Evolutionary conservation across 2,888 invertebrate genomes (phyloP), one percentile per base, ranked within the genome.

Genomic region (Trichogramma dendrolimi): DNA sequence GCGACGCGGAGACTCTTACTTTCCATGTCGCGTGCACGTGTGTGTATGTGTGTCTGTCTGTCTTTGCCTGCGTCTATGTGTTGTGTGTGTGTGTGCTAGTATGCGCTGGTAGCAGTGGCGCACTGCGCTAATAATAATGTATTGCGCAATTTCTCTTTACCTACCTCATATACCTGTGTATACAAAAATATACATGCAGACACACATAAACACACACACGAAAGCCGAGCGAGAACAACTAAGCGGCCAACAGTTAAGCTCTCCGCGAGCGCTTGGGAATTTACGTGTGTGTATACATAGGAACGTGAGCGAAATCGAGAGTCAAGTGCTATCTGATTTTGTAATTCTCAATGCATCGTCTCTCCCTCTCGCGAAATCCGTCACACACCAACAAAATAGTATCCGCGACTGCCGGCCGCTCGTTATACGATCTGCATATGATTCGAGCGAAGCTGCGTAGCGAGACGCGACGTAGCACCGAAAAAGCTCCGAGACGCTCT

Each of bases 1-100:
- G 27, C 27, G 27, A 27, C 27, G 27, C 27, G 27, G 27, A 27
- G 67, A 73, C 75, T 76, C 74, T 77, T 75, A 75, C 76, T 77
- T 76, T 76, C 75, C 27, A 27, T 71, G 69, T 68, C 69, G 69
- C 43, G 27, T 10, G 48, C 47, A 39, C 5, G 56, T 7, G 44
- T 69, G 69, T 27, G 1, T 2, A 27, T 27, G 63, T 70, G 71
- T 72, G 72, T 74, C 71, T 75, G 72, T 14, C 11, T 14, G 11
- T 14, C 27, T 27, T 27, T 27, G 27, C 27, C 27, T 27, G n/a
- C 69, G 70, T 27, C 27, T 27, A 27, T 27, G 63, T 70, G 71
- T 72, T 73, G 72, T 74, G 71, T 75, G 72, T 14, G 47, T 14
- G 11, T 14, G 51, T 72, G 69, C 68, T 71, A 27, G 27, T 27